Percentiles rank a stretch among this genome's conserved stretches.
Evolutionary conservation across 2,797 vertebrate genomes (phyloP).

Genomic region (Tokudaia tokunoshimensis): DNA sequence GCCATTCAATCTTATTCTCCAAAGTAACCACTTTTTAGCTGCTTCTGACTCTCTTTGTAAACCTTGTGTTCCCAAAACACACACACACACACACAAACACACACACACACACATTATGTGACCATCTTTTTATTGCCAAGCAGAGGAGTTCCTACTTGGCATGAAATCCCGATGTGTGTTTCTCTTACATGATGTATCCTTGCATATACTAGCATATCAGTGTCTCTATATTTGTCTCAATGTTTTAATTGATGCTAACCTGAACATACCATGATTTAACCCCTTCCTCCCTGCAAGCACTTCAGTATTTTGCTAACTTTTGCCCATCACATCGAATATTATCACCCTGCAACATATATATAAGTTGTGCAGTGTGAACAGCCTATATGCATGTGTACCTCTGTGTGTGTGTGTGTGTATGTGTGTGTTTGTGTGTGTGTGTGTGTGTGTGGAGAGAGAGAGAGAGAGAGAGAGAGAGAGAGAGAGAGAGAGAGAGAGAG

Average conservation of each 20-base stretch:
- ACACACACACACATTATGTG: neutral
- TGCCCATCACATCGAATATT: neutral
- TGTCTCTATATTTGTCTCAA: neutral
- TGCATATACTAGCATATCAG: neutral
- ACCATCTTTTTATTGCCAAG: neutral
- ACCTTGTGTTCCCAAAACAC: neutral
- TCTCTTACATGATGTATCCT: constrained; percentile 6
- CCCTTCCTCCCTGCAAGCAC: neutral
- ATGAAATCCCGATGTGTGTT: neutral
- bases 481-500: too few species aligned
- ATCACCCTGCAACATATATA: neutral
- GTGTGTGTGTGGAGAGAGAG: too few species aligned
- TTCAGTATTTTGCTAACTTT: neutral
- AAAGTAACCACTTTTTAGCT: neutral
- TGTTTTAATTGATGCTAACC: neutral
- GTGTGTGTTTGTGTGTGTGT: too few species aligned
- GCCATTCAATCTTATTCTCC: neutral
- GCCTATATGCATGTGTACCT: too few species aligned
- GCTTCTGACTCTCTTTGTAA: neutral
- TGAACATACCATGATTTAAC: neutral
- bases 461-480: too few species aligned
- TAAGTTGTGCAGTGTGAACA: neutral
- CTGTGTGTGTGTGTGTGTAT: neutral
- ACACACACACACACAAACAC: neutral
- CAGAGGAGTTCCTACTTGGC: neutral